A percentile compares a stretch with the other conserved stretches of the same genome.
phyloP scores from a whole-genome alignment of 35 echinoderm and acorn worm genomes.

The Anneissia japonica region DNA sequence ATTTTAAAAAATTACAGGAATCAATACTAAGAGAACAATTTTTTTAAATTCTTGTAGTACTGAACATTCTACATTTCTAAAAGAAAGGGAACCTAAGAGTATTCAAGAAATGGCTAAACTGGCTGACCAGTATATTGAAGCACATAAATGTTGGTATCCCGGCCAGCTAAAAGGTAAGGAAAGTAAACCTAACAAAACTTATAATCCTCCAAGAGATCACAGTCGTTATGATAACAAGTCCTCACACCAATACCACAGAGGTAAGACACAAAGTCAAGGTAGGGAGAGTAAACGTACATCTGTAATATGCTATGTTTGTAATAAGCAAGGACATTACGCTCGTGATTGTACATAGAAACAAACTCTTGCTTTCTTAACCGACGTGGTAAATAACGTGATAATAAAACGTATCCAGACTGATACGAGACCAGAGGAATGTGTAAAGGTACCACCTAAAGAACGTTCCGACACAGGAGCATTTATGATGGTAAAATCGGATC shows the following conservation, averaged over 20 bases:
- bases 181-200: too few relatives aligned
- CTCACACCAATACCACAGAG: too few relatives aligned
- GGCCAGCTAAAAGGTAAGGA: too few relatives aligned
- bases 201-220: too few relatives aligned
- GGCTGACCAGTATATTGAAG: constrained; percentile 14
- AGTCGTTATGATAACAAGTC: too few relatives aligned
- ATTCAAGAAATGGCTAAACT: constrained; percentile 17
- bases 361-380: background rate
- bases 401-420: background rate
- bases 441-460: background rate
- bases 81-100: constrained; percentile 19
- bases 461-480: background rate
- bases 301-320: constrained; percentile 12
- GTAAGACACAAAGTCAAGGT: too few relatives aligned
- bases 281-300: background rate
- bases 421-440: background rate
- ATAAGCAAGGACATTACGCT: constrained; percentile 5
- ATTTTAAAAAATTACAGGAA: constrained; percentile 4
- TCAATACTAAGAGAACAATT: constrained; percentile 37
- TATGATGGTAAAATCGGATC: constrained; percentile 13
- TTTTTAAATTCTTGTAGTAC: constrained; percentile 17
- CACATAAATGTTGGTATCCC: constrained; percentile 4
- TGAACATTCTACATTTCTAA: constrained; percentile 4
- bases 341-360: background rate
- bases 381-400: background rate